phyloP scores from a whole-genome alignment of 2,113 vertebrate genomes.

The Malurus melanocephalus region DNA sequence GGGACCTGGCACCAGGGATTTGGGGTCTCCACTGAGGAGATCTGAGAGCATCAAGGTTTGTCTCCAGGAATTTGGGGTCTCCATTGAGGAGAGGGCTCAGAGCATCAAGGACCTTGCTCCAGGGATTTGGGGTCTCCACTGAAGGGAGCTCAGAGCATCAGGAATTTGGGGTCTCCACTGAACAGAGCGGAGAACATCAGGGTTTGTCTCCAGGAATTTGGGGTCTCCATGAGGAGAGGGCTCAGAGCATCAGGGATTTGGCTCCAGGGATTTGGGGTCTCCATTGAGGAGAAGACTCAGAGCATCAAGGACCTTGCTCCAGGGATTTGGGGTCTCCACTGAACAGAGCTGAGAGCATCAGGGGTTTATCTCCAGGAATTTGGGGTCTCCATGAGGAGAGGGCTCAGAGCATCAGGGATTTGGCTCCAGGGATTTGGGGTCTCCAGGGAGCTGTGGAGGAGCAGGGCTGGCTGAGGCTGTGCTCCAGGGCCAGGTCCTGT shows the following conservation, averaged over 20 bases:
- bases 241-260: fast-evolving
- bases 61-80: neutral
- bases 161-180: no score
- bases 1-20: neutral
- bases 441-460: neutral
- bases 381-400: neutral
- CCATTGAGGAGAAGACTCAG: neutral
- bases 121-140: no score
- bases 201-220: neutral
- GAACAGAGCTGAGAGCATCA: neutral
- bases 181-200: no score
- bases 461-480: neutral
- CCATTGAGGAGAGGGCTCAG: neutral
- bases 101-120: fast-evolving
- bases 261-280: neutral
- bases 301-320: fast-evolving
- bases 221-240: no score
- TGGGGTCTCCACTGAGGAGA: no score
- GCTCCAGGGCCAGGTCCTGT: neutral
- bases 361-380: neutral
- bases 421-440: neutral
- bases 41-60: fast-evolving
- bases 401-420: neutral
- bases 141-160: fast-evolving
- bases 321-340: no score